Conservation (phyloP, 1,140 invertebrate species). For the Nymphalis io region DNA sequence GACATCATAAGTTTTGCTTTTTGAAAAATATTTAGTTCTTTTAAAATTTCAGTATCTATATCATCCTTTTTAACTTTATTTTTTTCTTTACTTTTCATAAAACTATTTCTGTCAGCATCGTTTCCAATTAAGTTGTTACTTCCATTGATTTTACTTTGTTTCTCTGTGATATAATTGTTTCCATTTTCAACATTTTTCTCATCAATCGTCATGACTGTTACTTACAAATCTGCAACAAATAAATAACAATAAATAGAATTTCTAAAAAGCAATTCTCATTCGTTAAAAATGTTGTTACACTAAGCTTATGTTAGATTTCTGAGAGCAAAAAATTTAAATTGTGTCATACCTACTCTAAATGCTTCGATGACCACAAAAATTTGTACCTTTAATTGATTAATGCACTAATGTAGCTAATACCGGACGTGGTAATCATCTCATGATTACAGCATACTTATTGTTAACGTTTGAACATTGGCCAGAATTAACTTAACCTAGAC, state of each 20-base stretch:
- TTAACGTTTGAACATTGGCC: slow-evolving; percentile 60
- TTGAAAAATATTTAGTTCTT: slow-evolving; percentile 78
- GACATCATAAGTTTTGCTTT: slow-evolving; percentile 81
- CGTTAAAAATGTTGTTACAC: neutral
- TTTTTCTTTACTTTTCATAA: slow-evolving; percentile 53
- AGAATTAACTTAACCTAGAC: slow-evolving; percentile 67
- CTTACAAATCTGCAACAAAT: slow-evolving; percentile 56
- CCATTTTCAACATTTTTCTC: slow-evolving; percentile 54
- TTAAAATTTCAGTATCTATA: slow-evolving; percentile 58
- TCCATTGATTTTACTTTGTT: slow-evolving; percentile 48
- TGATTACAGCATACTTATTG: slow-evolving; percentile 68
- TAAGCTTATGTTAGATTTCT: slow-evolving; percentile 5
- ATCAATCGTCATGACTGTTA: slow-evolving; percentile 56
- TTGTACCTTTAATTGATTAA: slow-evolving; percentile 65
- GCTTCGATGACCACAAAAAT: slow-evolving; percentile 32
- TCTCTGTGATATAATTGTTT: slow-evolving; percentile 36
- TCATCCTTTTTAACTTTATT: slow-evolving; percentile 43
- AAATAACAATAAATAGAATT: slow-evolving; percentile 11
- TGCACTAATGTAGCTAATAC: slow-evolving; percentile 56
- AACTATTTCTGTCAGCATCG: slow-evolving; percentile 57
- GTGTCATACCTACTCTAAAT: neutral
- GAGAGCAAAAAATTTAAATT: neutral
- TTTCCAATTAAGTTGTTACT: slow-evolving; percentile 61
- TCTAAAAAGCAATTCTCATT: no score
- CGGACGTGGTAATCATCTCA: slow-evolving; percentile 72